These are phyloP conservation scores for Drosophila borealis DNA, from an alignment of 2,888 invertebrate species.

Conservation along the genomic window DNA sequence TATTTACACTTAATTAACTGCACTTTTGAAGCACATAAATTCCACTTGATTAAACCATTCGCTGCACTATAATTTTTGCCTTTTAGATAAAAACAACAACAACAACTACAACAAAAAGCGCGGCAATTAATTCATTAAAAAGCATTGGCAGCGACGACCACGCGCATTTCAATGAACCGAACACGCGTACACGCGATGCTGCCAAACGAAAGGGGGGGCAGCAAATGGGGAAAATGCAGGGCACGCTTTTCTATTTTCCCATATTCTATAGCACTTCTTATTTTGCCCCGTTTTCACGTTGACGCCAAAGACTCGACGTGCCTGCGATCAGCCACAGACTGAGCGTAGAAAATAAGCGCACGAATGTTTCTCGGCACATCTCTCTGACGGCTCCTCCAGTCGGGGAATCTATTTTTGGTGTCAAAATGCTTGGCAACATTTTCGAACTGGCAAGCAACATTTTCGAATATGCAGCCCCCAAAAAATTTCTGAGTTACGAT, in stretches of 20 bases:
- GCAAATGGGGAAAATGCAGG: conserved; percentile 27
- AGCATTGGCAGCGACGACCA: conserved; percentile 63
- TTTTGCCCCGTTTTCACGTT: conserved; percentile 34
- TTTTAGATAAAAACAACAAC: conserved; percentile 41
- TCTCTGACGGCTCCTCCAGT: conserved; percentile 32
- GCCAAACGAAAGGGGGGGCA: background rate
- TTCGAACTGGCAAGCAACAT: conserved; percentile 57
- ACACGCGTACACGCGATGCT: conserved; percentile 39
- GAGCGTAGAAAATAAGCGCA: conserved; percentile 31
- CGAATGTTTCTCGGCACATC: conserved; percentile 22
- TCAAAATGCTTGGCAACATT: conserved; percentile 55
- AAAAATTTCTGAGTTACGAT: conserved; percentile 7
- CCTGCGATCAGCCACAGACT: conserved; percentile 66
- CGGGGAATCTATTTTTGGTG: conserved; percentile 69
- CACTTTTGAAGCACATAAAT: conserved; percentile 74
- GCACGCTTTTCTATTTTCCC: conserved; percentile 69
- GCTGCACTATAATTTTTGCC: conserved; percentile 61
- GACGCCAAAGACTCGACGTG: conserved; percentile 41
- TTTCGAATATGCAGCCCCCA: conserved; percentile 41
- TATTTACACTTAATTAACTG: conserved; percentile 79
- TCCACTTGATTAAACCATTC: conserved; percentile 82
- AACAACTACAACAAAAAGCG: conserved; percentile 34
- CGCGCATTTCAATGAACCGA: conserved; percentile 65
- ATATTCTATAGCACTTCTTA: conserved; percentile 2
- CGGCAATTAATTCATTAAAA: conserved; percentile 78